A percentile compares a stretch with the other conserved stretches of the same genome.
Conservation (phyloP, 2,888 invertebrate species). For the Eupithecia centaureata region DNA sequence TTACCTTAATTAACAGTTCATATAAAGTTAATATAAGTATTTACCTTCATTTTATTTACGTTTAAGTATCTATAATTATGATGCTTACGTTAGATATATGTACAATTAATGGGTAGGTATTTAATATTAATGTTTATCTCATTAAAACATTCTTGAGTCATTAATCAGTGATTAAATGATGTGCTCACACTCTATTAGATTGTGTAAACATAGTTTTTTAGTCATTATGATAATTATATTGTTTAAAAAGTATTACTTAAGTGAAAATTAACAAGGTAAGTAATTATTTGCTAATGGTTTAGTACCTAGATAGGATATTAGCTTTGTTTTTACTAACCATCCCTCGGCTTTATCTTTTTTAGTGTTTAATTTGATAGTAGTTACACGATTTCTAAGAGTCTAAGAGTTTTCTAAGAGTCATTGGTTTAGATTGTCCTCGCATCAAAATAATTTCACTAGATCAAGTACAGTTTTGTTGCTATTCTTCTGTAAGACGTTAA, state of each 20-base stretch:
- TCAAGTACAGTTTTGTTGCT: too few relatives aligned
- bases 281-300: not conserved
- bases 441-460: too few relatives aligned
- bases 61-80: not conserved
- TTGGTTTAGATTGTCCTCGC: too few relatives aligned
- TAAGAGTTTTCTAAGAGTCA: too few relatives aligned
- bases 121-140: not conserved
- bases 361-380: too few relatives aligned
- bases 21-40: too few relatives aligned
- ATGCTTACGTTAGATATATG: not conserved
- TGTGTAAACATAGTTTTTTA: not conserved
- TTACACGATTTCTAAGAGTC: too few relatives aligned
- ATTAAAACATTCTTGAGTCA: not conserved
- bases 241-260: constrained; percentile 3
- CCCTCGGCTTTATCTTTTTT: not conserved
- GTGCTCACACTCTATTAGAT: constrained; percentile 1
- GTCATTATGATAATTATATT: constrained; percentile 5
- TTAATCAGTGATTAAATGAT: not conserved
- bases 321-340: not conserved
- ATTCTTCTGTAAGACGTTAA: too few relatives aligned
- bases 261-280: not conserved
- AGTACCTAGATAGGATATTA: not conserved
- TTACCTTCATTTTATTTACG: not conserved
- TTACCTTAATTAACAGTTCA: too few relatives aligned
- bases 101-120: not conserved